Evolutionary conservation across 2,888 invertebrate genomes (phyloP), one percentile per base, ranked within the genome.

Genomic region (Eupelmus urozonus): DNA sequence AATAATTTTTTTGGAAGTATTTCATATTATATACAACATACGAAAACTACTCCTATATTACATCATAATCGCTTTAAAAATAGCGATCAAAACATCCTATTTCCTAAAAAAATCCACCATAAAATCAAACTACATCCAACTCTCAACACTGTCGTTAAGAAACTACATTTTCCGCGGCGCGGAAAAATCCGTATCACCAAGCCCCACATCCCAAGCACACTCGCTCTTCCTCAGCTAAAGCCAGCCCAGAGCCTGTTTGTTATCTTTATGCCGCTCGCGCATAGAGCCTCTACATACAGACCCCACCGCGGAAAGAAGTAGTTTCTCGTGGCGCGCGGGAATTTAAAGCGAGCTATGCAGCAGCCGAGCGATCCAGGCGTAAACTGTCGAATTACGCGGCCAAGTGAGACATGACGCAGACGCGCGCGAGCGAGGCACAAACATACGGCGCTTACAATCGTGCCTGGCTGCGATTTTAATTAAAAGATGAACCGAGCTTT

Each of bases 381-480:
- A 87, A 87, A 87, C 85, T 83, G 81, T 81, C 82, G 83, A 83
- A 84, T 86, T 84, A 85, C 83, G 83, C 82, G 81, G 81, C 13
- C 82, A 78, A 81, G 79, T 81, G 82, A 85, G 85, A 87, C 84
- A 85, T 76, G 85, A 84, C 84, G 84, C 86, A 87, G 87, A 83
- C 84, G n/a, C n/a, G n/a, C 82, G 49, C 71, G 42, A 25, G n/a
- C 29, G 20, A n/a, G 42, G 59, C n/a, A 51, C 51, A 77, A 77
- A 60, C 13, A 72, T 25, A 18, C 4, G 40, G 45, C 16, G 45
- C 45, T 45, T 16, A 16, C 13, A 1, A 11, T 16, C 7, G 59
- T 34, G 40, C 7, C 9, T 27, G 51, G 53, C 13, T 23, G 25
- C 27, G 23, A 49, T 29, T 75, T 74, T 60, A n/a, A n/a, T n/a